Evolutionary conservation across 30 jellyfish, hydroid and myxozoan species (phyloP), one percentile per base, ranked within the genome.

Genomic region (Morbakka virulenta): DNA sequence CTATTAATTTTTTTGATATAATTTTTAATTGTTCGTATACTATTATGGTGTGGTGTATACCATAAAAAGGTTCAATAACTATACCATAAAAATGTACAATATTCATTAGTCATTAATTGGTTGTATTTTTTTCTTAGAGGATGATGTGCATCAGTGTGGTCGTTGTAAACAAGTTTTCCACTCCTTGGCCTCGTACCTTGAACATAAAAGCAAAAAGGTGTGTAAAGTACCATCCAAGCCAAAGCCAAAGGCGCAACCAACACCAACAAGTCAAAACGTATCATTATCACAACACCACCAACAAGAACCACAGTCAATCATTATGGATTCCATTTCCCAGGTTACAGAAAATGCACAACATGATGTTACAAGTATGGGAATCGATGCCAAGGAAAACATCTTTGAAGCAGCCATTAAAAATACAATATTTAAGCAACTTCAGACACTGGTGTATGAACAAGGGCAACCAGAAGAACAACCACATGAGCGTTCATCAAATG

Each of bases 101-200:
- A n/a, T n/a, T n/a, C n/a, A n/a, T n/a, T n/a, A n/a, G n/a, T n/a
- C n/a, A n/a, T n/a, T n/a, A n/a, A n/a, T n/a, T n/a, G n/a, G n/a
- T 41, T 26, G 2, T 2, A 33, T n/a, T 32, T 23, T 6, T 49
- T 53, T 20, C 80, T 94, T 79, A 30, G 97, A 89, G 4, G 96
- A 87, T 22, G 97, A 89, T 78, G 95, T 89, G 0, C 97, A 89
- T 67, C 97, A 89, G 36, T 89, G 97, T 77, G 97, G 97, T 34
- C 95, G 97, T 25, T 89, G 97, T 88, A 89, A 89, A 28, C 88
- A 82, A 48, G 72, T 89, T 1, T 89, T 82, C 82, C 94, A 89
- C 27, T 70, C 70, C 32, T 64, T 89, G 72, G 86, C 72, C 76
- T 82, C 35, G 3, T 89, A 89, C 71, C 72, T 89, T 81, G 72